Evolutionary conservation across 2,888 invertebrate species (phyloP).

Genomic region (Siphlonurus alternatus): DNA sequence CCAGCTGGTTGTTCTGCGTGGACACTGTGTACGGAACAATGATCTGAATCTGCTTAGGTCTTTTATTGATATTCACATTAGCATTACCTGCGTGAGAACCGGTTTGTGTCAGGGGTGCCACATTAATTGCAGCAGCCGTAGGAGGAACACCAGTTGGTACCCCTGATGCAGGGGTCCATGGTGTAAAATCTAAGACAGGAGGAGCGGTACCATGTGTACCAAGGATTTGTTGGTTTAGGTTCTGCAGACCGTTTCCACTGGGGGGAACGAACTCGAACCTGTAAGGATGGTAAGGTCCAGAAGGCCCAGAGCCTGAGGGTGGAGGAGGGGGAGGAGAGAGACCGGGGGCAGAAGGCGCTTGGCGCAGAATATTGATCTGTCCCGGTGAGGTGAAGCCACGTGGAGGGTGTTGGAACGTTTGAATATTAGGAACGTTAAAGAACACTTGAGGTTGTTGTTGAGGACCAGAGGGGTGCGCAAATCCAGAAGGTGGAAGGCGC

Average conservation of each 20-base stretch:
- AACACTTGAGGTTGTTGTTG: neutral
- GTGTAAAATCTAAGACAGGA: neutral
- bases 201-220: neutral
- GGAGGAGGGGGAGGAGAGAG: neutral
- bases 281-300: neutral
- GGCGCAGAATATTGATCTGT: neutral
- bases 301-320: neutral
- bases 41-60: constrained; percentile 53
- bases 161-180: constrained; percentile 3
- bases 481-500: neutral
- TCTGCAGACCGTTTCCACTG: neutral
- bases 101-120: neutral
- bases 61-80: constrained; percentile 23
- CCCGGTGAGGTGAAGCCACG: neutral
- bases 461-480: no score
- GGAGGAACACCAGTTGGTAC: neutral
- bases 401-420: neutral
- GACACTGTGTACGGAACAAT: constrained; percentile 56
- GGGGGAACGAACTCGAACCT: neutral
- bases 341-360: neutral
- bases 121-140: neutral
- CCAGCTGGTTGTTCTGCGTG: constrained; percentile 14
- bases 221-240: neutral
- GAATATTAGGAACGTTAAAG: neutral
- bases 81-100: neutral